Evolutionary conservation across 2,797 vertebrate species (phyloP).

Genomic region (Chelon auratus): DNA sequence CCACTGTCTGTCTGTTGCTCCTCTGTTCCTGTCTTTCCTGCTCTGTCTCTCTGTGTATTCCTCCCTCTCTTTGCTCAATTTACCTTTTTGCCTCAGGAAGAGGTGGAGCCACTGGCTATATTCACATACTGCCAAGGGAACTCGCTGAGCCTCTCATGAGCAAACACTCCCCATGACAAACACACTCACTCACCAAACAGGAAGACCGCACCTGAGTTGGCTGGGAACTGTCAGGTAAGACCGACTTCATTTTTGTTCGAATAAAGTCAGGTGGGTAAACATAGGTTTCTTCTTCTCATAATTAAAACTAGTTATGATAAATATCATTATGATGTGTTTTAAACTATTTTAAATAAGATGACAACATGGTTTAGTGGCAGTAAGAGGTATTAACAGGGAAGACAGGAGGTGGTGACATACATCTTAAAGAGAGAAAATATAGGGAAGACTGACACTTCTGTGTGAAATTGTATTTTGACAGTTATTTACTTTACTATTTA

Average conservation of each 20-base stretch:
- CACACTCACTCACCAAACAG: slow-evolving; percentile 71
- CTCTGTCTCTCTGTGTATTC: slow-evolving; percentile 7
- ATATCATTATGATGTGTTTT: not conserved
- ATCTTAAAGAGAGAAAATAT: not conserved
- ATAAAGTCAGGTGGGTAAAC: not conserved
- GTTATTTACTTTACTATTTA: too few relatives aligned
- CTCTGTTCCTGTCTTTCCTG: not conserved
- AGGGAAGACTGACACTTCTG: not conserved
- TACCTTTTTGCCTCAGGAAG: slow-evolving; percentile 39
- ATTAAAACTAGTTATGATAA: not conserved
- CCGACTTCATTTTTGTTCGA: slow-evolving; percentile 20
- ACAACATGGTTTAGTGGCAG: slow-evolving; percentile 15
- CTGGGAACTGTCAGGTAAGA: slow-evolving; percentile 71
- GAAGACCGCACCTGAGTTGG: slow-evolving; percentile 68
- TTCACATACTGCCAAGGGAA: slow-evolving; percentile 79
- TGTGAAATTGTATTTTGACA: not conserved
- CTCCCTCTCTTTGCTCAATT: slow-evolving; percentile 26
- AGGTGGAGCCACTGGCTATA: slow-evolving; percentile 67
- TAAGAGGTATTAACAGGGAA: slow-evolving; percentile 16
- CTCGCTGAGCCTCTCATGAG: slow-evolving; percentile 75
- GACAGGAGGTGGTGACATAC: slow-evolving; percentile 28
- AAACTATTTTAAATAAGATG: not conserved
- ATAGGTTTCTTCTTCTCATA: not conserved
- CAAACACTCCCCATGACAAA: slow-evolving; percentile 64
- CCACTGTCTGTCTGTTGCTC: not conserved